phyloP scores from a whole-genome alignment of 1,140 invertebrate species.

The Formica selysi region DNA sequence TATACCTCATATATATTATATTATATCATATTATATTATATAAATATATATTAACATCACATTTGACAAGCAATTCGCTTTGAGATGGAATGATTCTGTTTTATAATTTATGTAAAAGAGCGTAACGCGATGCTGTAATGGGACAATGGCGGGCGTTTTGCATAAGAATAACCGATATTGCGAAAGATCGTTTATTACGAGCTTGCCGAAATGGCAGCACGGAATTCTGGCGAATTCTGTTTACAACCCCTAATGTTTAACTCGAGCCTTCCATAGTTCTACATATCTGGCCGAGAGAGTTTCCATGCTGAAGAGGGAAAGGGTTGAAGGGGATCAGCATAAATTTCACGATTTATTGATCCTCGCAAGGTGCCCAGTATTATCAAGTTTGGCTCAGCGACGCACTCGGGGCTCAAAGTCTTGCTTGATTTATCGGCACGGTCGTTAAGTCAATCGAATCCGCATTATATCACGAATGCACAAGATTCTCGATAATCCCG shows the following conservation, averaged over 20 bases:
- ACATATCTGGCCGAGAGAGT: conserved; percentile 14
- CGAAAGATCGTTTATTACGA: conserved; percentile 23
- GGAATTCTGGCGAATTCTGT: conserved; percentile 29
- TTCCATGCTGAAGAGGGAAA: conserved; percentile 8
- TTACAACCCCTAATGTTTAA: conserved; percentile 48
- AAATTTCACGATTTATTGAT: conserved; percentile 46
- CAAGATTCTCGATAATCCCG: conserved; percentile 6
- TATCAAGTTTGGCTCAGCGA: conserved; percentile 31
- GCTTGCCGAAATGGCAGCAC: neutral
- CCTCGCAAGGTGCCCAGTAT: neutral
- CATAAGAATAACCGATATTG: conserved; percentile 37
- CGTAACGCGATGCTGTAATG: neutral
- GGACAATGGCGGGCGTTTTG: neutral
- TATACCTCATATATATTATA: neutral
- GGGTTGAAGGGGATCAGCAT: conserved; percentile 17
- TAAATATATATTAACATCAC: neutral
- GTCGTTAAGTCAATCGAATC: conserved; percentile 31
- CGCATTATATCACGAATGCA: neutral
- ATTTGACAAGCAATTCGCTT: conserved; percentile 1
- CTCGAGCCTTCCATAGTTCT: neutral
- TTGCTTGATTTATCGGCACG: conserved; percentile 23
- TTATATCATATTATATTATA: neutral
- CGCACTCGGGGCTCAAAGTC: neutral
- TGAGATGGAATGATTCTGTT: neutral
- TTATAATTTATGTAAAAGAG: conserved; percentile 35